These are phyloP conservation scores for Gandaritis pyraliata DNA, from an alignment of 2,888 invertebrate species.

Conservation along the genomic window DNA sequence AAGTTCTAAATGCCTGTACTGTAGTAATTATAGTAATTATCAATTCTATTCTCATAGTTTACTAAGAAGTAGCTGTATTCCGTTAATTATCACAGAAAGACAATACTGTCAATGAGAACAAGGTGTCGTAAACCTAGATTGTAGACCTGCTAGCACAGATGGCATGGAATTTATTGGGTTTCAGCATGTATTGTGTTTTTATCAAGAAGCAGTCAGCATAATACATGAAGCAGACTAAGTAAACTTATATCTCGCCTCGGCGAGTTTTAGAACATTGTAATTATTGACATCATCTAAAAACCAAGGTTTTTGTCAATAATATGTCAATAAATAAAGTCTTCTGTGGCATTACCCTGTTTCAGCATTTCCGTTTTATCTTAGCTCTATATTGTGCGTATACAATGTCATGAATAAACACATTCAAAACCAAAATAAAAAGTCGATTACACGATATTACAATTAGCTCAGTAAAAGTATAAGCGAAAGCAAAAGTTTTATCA, in stretches of 20 bases:
- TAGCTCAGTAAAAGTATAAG: constrained; percentile 55
- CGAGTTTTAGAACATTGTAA: too few relatives aligned
- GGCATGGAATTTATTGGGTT: constrained; percentile 36
- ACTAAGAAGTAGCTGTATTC: constrained; percentile 23
- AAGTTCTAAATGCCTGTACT: background rate
- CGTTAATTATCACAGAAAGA: constrained; percentile 27
- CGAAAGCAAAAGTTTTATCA: constrained; percentile 66
- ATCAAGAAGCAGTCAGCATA: constrained; percentile 19
- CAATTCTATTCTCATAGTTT: constrained; percentile 29
- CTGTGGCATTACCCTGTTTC: too few relatives aligned
- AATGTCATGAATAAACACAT: background rate
- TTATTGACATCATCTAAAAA: too few relatives aligned
- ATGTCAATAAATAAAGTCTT: too few relatives aligned
- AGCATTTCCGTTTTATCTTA: background rate
- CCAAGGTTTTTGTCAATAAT: too few relatives aligned
- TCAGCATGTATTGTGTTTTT: constrained; percentile 46
- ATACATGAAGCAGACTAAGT: background rate
- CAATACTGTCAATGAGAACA: constrained; percentile 31
- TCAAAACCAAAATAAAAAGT: constrained; percentile 26
- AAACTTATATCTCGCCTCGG: too few relatives aligned
- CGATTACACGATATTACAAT: constrained; percentile 45
- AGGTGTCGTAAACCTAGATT: constrained; percentile 68
- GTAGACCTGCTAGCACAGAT: constrained; percentile 72
- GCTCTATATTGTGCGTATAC: background rate
- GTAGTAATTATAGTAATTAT: constrained; percentile 22